A percentile compares a stretch with the other conserved stretches of the same genome.
These are phyloP conservation scores for Zoroaster sp. DNA, from an alignment of 53 echinoderm and acorn worm species.

Conservation along the genomic window DNA sequence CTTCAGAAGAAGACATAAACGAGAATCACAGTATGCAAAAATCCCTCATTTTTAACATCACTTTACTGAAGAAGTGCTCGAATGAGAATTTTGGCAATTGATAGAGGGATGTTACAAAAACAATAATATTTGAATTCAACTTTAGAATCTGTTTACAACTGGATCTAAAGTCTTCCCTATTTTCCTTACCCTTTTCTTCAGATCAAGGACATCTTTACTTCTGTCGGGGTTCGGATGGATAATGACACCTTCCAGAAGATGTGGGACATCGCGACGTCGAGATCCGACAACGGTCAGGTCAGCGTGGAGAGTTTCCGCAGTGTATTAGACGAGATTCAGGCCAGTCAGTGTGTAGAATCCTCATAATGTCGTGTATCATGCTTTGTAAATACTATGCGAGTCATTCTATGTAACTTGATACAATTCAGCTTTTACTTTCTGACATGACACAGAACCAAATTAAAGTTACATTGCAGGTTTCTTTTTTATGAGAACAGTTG, in stretches of 20 bases:
- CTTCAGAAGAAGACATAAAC: no score
- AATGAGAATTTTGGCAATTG: no score
- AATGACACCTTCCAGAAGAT: conserved; percentile 90
- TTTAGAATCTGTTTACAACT: no score
- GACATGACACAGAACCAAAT: not conserved
- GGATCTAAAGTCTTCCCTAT: no score
- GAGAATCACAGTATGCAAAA: no score
- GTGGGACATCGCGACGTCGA: conserved; percentile 75
- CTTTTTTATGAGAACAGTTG: not conserved
- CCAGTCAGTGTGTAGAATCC: conserved; percentile 30
- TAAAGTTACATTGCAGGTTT: not conserved
- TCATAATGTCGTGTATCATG: not conserved
- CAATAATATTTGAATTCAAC: no score
- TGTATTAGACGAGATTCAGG: conserved; percentile 89
- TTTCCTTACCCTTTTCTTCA: conserved; percentile 12
- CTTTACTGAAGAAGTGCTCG: no score
- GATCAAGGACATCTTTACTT: conserved; percentile 87
- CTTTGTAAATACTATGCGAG: not conserved
- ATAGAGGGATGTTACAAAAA: no score
- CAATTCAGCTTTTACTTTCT: not conserved
- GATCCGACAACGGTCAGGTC: conserved; percentile 75
- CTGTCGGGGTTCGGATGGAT: conserved; percentile 91
- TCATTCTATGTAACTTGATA: not conserved
- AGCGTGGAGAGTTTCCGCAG: conserved; percentile 96
- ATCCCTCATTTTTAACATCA: no score